Evolutionary conservation across 92 coral and sea anemone species (phyloP).

Genomic region (Muricea muricata): DNA sequence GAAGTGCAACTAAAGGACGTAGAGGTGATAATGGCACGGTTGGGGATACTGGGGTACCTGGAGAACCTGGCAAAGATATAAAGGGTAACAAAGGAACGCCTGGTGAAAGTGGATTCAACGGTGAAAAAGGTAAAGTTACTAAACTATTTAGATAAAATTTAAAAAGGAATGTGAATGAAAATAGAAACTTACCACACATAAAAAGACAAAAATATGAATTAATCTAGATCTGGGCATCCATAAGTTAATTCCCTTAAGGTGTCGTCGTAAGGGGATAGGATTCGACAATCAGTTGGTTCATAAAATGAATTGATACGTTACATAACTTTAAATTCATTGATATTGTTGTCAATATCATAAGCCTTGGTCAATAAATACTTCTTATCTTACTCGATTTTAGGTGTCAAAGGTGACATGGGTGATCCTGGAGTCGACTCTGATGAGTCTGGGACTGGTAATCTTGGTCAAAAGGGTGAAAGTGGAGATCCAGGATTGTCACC

Average conservation of each 20-base stretch:
- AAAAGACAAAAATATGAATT: no score
- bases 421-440: not conserved
- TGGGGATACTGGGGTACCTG: slow-evolving; percentile 61
- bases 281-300: no score
- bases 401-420: not conserved
- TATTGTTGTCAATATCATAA: no score
- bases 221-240: no score
- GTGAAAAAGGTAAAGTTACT: slow-evolving; percentile 19
- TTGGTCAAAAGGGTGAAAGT: not conserved
- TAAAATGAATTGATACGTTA: no score
- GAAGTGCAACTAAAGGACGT: slow-evolving; percentile 29
- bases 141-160: not conserved
- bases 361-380: no score
- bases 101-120: slow-evolving; percentile 27
- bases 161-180: not conserved
- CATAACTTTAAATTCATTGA: no score
- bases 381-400: not conserved
- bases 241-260: no score
- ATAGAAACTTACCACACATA: no score
- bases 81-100: slow-evolving; percentile 48
- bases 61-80: slow-evolving; percentile 26
- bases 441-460: not conserved
- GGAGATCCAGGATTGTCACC: not conserved
- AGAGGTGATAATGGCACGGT: slow-evolving; percentile 59
- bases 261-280: no score